phyloP scores from a whole-genome alignment of 2,797 vertebrate genomes.

The Anguilla megastoma region DNA sequence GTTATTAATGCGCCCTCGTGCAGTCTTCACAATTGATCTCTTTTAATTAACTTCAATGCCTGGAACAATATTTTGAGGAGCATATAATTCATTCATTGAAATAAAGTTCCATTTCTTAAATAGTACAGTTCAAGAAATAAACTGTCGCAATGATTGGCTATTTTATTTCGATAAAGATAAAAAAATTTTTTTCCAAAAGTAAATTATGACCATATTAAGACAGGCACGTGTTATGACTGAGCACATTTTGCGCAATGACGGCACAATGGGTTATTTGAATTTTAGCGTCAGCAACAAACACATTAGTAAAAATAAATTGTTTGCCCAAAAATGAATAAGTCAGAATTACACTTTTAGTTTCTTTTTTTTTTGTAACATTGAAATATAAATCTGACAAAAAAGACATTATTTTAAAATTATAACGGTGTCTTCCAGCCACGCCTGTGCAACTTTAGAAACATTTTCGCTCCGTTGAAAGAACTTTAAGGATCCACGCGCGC shows the following conservation, averaged over 20 bases:
- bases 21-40: not conserved
- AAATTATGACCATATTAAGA: not conserved
- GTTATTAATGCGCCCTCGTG: constrained; percentile 31
- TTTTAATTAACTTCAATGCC: constrained; percentile 2
- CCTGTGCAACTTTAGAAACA: not conserved
- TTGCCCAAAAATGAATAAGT: constrained; percentile 15
- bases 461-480: constrained; percentile 16
- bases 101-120: not conserved
- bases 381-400: not conserved
- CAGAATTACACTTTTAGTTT: not conserved
- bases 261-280: not conserved
- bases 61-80: not conserved
- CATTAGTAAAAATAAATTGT: not conserved
- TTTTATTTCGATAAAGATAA: not conserved
- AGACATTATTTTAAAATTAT: not conserved
- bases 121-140: not conserved
- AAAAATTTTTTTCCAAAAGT: not conserved
- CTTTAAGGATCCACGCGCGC: constrained; percentile 12
- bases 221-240: not conserved
- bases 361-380: not conserved
- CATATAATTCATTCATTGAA: not conserved
- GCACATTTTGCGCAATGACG: not conserved
- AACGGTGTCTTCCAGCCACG: not conserved
- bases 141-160: not conserved
- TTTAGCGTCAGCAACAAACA: not conserved